Percentiles rank a stretch among this genome's conserved stretches.
phyloP scores from a whole-genome alignment of 2,113 vertebrate species.

The Chaetorhynchus papuensis region DNA sequence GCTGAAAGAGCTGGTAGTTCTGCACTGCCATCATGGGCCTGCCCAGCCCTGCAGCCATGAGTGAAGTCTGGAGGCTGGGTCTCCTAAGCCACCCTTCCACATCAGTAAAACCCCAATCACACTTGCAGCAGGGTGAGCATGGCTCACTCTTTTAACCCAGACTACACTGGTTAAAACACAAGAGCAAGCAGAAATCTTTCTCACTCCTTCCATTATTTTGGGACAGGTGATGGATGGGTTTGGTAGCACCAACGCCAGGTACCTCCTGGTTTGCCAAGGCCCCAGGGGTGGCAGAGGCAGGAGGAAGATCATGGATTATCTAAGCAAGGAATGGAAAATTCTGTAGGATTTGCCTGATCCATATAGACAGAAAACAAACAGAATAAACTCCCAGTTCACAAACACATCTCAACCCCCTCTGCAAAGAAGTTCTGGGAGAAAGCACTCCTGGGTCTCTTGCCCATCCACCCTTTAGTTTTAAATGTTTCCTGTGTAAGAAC shows the following conservation, averaged over 20 bases:
- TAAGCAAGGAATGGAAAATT: neutral
- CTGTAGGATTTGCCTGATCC: neutral
- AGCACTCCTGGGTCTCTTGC: neutral
- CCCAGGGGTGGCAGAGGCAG: neutral
- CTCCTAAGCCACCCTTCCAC: neutral
- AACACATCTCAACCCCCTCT: neutral
- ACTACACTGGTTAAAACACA: neutral
- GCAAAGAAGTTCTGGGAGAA: neutral
- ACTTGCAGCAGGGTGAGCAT: neutral
- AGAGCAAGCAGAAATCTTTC: neutral
- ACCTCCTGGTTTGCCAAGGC: neutral
- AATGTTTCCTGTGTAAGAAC: neutral
- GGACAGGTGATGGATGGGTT: neutral
- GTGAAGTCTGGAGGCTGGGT: neutral
- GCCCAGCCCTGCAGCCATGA: neutral
- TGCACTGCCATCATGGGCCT: neutral
- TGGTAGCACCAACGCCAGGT: neutral
- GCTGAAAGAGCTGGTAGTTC: neutral
- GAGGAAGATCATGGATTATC: neutral
- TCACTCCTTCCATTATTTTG: neutral
- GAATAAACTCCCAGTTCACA: neutral
- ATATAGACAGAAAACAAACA: neutral
- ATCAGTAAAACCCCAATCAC: neutral
- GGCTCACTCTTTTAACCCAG: neutral
- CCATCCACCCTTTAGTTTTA: neutral